Evolutionary conservation across 2,797 vertebrate genomes (phyloP).

Genomic region (Hydrocynus forskahlii): DNA sequence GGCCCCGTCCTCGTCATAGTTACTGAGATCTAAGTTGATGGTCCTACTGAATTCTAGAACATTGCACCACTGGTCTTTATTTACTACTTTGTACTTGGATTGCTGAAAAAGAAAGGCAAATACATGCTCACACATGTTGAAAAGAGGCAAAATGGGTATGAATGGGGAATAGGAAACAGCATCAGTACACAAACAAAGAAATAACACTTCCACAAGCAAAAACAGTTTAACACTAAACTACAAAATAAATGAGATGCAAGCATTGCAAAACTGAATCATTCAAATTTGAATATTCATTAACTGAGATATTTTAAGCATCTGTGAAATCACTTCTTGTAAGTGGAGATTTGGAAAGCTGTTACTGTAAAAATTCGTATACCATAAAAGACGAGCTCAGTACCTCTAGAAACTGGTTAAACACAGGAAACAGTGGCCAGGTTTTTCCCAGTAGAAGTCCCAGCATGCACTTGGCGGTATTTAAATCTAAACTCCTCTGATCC

Average conservation of each 20-base stretch:
- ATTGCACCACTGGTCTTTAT: slow-evolving; percentile 99
- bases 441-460: slow-evolving; percentile 98
- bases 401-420: slow-evolving; percentile 99
- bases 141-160: too few species aligned
- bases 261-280: neutral
- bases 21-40: slow-evolving; percentile 98
- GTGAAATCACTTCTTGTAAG: neutral
- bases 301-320: neutral
- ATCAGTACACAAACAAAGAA: too few species aligned
- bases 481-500: slow-evolving; percentile 98
- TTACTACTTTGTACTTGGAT: slow-evolving; percentile 99
- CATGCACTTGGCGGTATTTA: slow-evolving; percentile 99
- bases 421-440: slow-evolving; percentile 97
- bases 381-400: slow-evolving; percentile 69
- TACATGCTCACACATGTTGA: neutral
- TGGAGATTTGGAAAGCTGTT: neutral
- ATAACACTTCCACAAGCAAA: too few species aligned
- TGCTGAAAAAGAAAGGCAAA: slow-evolving; percentile 79
- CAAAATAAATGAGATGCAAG: too few species aligned
- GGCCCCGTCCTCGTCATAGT: slow-evolving; percentile 98
- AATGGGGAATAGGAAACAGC: too few species aligned
- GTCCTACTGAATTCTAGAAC: slow-evolving; percentile 99
- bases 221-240: too few species aligned
- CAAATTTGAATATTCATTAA: neutral
- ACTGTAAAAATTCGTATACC: neutral